A percentile compares a stretch with the other conserved stretches of the same genome.
Conservation (phyloP, 2,797 vertebrate genomes). For the Chanos chanos region DNA sequence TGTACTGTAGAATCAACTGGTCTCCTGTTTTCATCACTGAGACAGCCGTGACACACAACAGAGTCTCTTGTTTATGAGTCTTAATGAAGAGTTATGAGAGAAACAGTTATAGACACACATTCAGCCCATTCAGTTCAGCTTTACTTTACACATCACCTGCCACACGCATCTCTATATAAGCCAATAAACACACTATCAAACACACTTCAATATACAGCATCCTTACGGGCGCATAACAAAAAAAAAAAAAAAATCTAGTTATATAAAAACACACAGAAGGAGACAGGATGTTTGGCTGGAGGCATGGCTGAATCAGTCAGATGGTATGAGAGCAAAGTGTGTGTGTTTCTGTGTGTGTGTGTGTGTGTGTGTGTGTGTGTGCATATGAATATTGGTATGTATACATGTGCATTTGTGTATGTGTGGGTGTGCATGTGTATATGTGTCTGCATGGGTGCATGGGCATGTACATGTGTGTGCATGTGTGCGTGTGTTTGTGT, state of each 20-base stretch:
- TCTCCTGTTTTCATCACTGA: too few species aligned
- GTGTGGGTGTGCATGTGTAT: neutral
- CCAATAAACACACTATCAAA: neutral
- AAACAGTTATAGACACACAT: too few species aligned
- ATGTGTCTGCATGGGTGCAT: neutral
- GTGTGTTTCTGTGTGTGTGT: too few species aligned
- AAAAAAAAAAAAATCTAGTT: conserved; percentile 4
- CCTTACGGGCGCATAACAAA: neutral
- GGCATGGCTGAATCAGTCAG: too few species aligned
- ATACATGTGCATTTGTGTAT: neutral
- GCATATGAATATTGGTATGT: neutral
- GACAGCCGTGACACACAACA: too few species aligned
- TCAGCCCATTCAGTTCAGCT: neutral
- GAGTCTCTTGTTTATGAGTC: too few species aligned
- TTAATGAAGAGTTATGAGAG: too few species aligned
- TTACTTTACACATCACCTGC: too few species aligned
- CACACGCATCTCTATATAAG: neutral
- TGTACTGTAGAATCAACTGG: too few species aligned
- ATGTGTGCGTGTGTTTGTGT: neutral
- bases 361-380: too few species aligned
- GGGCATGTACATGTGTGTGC: neutral
- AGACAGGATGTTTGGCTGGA: neutral
- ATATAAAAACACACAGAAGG: neutral
- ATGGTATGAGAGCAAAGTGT: too few species aligned
- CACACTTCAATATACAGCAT: conserved; percentile 2